Percentiles rank a stretch among this genome's conserved stretches.
Conservation (phyloP, 2,797 vertebrate species). For the Schizothorax lantsangensis region DNA sequence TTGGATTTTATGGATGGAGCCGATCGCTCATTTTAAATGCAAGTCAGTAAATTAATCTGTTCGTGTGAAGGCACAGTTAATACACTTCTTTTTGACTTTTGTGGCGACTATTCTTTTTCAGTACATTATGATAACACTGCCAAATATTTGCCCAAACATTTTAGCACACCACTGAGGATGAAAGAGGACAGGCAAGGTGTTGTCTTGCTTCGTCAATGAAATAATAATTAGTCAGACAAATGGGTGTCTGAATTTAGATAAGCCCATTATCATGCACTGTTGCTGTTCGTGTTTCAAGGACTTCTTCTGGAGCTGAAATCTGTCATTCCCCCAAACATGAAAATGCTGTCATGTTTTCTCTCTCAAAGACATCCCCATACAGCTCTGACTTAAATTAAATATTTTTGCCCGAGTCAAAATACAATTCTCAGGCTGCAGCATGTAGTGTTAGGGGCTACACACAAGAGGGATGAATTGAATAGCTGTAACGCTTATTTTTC, state of each 20-base stretch:
- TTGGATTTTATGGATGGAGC: slow-evolving; percentile 78
- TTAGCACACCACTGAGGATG: background rate
- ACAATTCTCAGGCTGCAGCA: slow-evolving; percentile 31
- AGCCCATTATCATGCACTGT: slow-evolving; percentile 45
- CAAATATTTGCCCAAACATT: slow-evolving; percentile 29
- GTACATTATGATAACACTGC: slow-evolving; percentile 52
- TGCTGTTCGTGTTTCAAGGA: slow-evolving; percentile 30
- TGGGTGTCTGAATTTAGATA: slow-evolving; percentile 53
- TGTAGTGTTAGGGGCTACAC: slow-evolving; percentile 16
- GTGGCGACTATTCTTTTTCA: slow-evolving; percentile 22
- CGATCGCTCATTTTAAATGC: slow-evolving; percentile 79
- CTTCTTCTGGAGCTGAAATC: slow-evolving; percentile 31
- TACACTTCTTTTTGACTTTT: slow-evolving; percentile 68
- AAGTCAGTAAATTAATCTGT: slow-evolving; percentile 81
- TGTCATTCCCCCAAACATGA: slow-evolving; percentile 15
- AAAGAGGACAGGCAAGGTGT: slow-evolving; percentile 25
- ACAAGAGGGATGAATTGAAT: slow-evolving; percentile 20
- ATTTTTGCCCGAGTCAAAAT: slow-evolving; percentile 29
- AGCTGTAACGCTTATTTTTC: slow-evolving; percentile 8
- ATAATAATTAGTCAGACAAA: slow-evolving; percentile 51
- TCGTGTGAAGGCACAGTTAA: slow-evolving; percentile 76
- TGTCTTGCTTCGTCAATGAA: slow-evolving; percentile 42
- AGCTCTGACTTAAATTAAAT: slow-evolving; percentile 35
- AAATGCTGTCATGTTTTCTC: slow-evolving; percentile 31
- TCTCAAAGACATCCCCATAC: slow-evolving; percentile 12